These are phyloP conservation scores for Apteryx owenii DNA, from an alignment of 2,113 vertebrate species.

Conservation along the genomic window DNA sequence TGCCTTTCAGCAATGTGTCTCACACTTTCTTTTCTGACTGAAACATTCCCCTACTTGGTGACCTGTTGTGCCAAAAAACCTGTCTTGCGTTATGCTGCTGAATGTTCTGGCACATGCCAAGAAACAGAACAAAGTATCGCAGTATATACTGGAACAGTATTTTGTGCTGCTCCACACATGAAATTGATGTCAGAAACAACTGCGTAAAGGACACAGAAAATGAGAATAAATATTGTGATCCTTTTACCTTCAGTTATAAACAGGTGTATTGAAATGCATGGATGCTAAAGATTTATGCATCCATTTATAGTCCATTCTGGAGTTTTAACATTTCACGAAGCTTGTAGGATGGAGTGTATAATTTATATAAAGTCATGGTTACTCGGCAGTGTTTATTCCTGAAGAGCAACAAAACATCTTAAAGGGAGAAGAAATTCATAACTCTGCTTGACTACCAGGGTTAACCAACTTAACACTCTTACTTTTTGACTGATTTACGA, in stretches of 20 bases:
- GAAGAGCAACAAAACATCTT: slow-evolving; percentile 42
- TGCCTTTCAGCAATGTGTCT: slow-evolving; percentile 48
- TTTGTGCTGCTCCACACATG: neutral
- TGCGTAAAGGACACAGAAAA: slow-evolving; percentile 25
- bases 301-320: slow-evolving; percentile 4
- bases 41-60: slow-evolving; percentile 33
- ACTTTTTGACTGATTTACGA: neutral
- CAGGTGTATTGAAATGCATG: slow-evolving; percentile 16
- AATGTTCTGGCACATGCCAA: neutral
- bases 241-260: slow-evolving; percentile 52
- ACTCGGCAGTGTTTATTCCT: slow-evolving; percentile 59
- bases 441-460: slow-evolving; percentile 9
- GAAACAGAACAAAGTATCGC: slow-evolving; percentile 30
- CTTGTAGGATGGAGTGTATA: slow-evolving; percentile 39
- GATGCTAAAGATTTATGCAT: slow-evolving; percentile 51
- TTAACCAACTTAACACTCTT: neutral
- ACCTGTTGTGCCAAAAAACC: slow-evolving; percentile 59
- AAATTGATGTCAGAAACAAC: slow-evolving; percentile 50
- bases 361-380: slow-evolving; percentile 55
- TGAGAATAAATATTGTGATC: neutral
- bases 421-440: slow-evolving; percentile 32
- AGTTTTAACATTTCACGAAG: slow-evolving; percentile 40
- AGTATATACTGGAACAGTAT: neutral
- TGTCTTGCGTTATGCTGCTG: neutral
- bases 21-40: slow-evolving; percentile 41